Base-by-base conservation (phyloP, 2,888 invertebrate species). In the Prosopocoilus inquinatus region DNA sequence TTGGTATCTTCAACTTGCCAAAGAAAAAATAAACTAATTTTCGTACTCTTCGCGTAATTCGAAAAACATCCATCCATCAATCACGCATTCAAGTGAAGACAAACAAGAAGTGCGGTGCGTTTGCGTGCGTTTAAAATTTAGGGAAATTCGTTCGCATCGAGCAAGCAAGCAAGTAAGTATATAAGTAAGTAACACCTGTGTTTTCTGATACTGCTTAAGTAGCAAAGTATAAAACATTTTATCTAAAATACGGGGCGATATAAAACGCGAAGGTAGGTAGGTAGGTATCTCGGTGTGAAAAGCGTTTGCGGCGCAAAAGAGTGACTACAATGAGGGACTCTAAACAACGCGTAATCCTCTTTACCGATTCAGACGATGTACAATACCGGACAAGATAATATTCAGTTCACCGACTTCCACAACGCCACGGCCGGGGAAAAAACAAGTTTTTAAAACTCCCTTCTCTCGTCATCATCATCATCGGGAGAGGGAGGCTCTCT, bases 381-480 rank as follows among this genome's bases (percentile, higher is more conserved):
- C 61, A 63, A 61, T 61, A 59, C 62, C 59, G 66, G 65, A 67
- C 67, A 66, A 64, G 66, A 67, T 65, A 65, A 65, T 66, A 64
- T 65, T 64, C 66, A 63, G 61, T 66, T 63, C 60, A 57, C 50
- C 53, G 63, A 57, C 54, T 64, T 59, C 56, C 53, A 55, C n/a
- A n/a, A n/a, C n/a, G n/a, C n/a, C n/a, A n/a, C n/a, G n/a, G n/a
- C 46, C 54, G 48, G 34, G 20, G 53, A 50, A 39, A 50, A 15
- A 53, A 41, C 41, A 41, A 41, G 41, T 41, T 41, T 41, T 41
- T 41, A 51, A 54, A 55, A 53, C 51, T 50, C 56, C 20, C 20
- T n/a, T n/a, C n/a, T 28, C 20, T 16, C 2, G 16, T 28, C 20
- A 5, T 28, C 20, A 28, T 28, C 20, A 5, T n/a, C n/a, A n/a